These are phyloP conservation scores for Hipposideros larvatus DNA, from an alignment of 2,797 vertebrate genomes.

Conservation along the genomic window DNA sequence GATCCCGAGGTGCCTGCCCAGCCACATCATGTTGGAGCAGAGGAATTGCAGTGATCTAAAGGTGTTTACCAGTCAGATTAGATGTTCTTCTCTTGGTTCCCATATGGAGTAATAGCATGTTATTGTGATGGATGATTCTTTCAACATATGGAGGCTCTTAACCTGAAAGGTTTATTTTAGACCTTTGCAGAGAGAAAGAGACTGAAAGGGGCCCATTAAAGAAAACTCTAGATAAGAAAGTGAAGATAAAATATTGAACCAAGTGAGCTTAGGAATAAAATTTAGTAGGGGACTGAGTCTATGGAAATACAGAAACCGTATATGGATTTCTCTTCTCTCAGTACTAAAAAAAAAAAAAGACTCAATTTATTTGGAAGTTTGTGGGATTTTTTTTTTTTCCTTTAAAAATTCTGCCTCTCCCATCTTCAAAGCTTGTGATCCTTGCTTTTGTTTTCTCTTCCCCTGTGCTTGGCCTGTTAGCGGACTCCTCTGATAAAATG, in stretches of 20 bases:
- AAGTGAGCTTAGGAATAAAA: constrained; percentile 49
- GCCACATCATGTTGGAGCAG: background rate
- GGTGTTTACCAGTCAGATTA: background rate
- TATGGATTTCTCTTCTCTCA: constrained; percentile 23
- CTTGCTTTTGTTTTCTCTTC: constrained; percentile 93
- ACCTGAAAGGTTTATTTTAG: background rate
- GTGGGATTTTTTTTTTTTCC: constrained; percentile 57
- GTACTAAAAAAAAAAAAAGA: background rate
- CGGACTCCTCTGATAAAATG: constrained; percentile 99
- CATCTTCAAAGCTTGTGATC: constrained; percentile 87
- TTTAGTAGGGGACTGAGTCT: background rate
- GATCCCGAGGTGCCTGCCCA: background rate
- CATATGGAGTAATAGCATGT: background rate
- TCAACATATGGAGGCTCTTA: background rate
- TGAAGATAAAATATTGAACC: constrained; percentile 49
- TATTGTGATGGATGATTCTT: background rate
- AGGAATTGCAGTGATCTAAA: background rate
- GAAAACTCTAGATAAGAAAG: constrained; percentile 48
- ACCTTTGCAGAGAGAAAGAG: background rate
- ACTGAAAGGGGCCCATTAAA: background rate
- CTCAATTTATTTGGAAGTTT: constrained; percentile 44
- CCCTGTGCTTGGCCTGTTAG: constrained; percentile 94
- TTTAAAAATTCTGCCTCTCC: constrained; percentile 79
- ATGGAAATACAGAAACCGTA: background rate
- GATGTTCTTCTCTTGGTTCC: background rate